Conservation (phyloP, 2,113 vertebrate genomes). For the Thermophis baileyi region DNA sequence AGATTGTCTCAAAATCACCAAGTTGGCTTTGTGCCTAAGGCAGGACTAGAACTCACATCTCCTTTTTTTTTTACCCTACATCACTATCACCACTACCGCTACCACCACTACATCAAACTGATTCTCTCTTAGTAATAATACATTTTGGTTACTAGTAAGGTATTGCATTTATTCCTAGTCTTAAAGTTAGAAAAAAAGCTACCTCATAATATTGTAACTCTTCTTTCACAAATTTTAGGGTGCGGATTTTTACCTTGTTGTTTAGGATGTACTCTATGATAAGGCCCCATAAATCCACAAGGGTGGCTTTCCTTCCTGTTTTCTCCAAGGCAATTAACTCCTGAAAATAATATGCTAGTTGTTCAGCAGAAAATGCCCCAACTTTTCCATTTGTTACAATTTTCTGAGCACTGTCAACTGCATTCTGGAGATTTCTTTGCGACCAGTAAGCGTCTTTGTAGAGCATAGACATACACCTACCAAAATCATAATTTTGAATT, state of each 20-base stretch:
- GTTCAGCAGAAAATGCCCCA: conserved; percentile 53
- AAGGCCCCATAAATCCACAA: conserved; percentile 71
- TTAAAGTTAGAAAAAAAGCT: background rate
- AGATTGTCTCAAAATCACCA: background rate
- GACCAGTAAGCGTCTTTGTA: conserved; percentile 74
- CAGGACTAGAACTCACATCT: background rate
- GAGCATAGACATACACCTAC: conserved; percentile 73
- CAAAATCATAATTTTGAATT: background rate
- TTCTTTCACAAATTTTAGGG: background rate
- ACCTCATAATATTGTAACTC: background rate
- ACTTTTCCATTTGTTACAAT: conserved; percentile 59
- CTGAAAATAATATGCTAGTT: conserved; percentile 63
- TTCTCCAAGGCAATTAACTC: conserved; percentile 54
- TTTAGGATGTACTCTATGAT: conserved; percentile 70
- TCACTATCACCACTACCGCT: background rate
- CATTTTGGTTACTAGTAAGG: background rate
- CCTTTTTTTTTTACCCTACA: background rate
- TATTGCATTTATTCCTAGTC: background rate
- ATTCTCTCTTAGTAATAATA: background rate
- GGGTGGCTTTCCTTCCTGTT: conserved; percentile 47
- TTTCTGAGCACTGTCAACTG: conserved; percentile 37
- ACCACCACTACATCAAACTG: background rate
- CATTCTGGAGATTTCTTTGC: conserved; percentile 48
- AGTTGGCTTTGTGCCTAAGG: background rate
- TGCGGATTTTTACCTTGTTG: conserved; percentile 61